Evolutionary conservation across 2,113 vertebrate genomes (phyloP).

Genomic region (Anarrhichthys ocellatus): DNA sequence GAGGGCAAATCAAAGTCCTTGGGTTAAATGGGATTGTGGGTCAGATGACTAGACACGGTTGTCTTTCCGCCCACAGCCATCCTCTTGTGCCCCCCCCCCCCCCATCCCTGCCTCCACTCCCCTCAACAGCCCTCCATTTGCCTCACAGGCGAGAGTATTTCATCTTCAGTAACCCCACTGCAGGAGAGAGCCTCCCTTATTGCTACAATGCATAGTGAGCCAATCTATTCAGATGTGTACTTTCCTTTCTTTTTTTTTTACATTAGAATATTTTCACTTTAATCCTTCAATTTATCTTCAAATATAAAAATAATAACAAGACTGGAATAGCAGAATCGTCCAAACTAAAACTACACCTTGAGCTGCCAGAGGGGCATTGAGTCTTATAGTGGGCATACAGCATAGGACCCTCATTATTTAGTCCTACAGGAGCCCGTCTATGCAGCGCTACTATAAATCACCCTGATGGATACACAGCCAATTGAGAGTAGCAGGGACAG

Average conservation of each 20-base stretch:
- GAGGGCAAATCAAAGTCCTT: slow-evolving; percentile 71
- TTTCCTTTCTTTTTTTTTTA: not conserved
- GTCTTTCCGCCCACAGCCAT: slow-evolving; percentile 54
- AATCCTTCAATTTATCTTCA: slow-evolving; percentile 10
- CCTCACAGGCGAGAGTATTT: slow-evolving; percentile 59
- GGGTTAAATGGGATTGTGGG: slow-evolving; percentile 79
- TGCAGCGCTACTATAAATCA: slow-evolving; percentile 74
- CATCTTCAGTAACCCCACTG: slow-evolving; percentile 56
- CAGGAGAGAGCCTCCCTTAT: slow-evolving; percentile 40
- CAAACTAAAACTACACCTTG: not conserved
- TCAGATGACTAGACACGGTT: slow-evolving; percentile 75
- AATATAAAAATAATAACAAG: slow-evolving; percentile 5
- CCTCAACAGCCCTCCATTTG: slow-evolving; percentile 45
- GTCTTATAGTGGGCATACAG: slow-evolving; percentile 15
- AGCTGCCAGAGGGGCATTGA: slow-evolving; percentile 1
- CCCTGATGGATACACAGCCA: slow-evolving; percentile 71
- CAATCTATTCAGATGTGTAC: not conserved
- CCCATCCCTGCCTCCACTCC: slow-evolving; percentile 23
- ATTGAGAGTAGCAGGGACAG: slow-evolving; percentile 66
- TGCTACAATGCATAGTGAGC: slow-evolving; percentile 16
- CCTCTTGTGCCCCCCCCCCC: slow-evolving; percentile 19
- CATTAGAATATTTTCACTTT: not conserved
- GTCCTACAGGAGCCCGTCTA: slow-evolving; percentile 48
- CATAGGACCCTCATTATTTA: slow-evolving; percentile 51
- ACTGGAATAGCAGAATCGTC: not conserved